Evolutionary conservation across 37 sponge, comb jelly and placozoan genomes (phyloP), one percentile per base, ranked within the genome.

Genomic region (Ephydatia muelleri): DNA sequence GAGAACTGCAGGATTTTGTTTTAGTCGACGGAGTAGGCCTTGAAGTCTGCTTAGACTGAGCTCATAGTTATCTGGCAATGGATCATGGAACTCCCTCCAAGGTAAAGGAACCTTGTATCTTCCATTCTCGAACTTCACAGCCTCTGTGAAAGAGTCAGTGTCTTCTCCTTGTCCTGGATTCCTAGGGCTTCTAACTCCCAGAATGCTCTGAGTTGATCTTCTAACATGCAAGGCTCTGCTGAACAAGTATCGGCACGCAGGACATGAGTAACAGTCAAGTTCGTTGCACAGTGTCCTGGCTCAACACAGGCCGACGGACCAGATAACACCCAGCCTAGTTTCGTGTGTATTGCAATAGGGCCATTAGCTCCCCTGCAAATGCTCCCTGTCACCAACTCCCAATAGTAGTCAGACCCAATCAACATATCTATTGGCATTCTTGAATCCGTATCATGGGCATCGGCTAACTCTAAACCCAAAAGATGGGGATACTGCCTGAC

Each of bases 401-500:
- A 71, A 71, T 71, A 71, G 30, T 71, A 71, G 25, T 71, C 72
- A 0, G 72, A 71, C 5, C 72, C 72, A 71, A 71, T n/a, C 22
- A 84, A 67, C 23, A 84, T 34, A 30, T 84, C 76, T 4, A 84
- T 38, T 38, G 22, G 29, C 3, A 76, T 33, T 9, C 67, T 27
- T 25, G 67, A 31, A 2, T 37, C 16, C 25, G 22, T 28, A 31
- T 68, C 39, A 0, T 80, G 16, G 21, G 0, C 69, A 48, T 88
- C 84, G 4, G 89, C 89, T 23, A 88, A 16, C n/a, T 88, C 89
- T 40, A 88, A 28, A 5, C 73, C 79, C 77, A 2, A 0, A 22
- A 82, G 64, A 32, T 77, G 83, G 0, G 70, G 79, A 43, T 68
- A 25, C 13, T 38, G 40, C 27, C 70, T 34, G 11, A 72, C 19